Percentiles rank a stretch among this genome's conserved stretches.
These are phyloP conservation scores for Chloroceryle amazona DNA, from an alignment of 2,797 vertebrate genomes.

Conservation along the genomic window DNA sequence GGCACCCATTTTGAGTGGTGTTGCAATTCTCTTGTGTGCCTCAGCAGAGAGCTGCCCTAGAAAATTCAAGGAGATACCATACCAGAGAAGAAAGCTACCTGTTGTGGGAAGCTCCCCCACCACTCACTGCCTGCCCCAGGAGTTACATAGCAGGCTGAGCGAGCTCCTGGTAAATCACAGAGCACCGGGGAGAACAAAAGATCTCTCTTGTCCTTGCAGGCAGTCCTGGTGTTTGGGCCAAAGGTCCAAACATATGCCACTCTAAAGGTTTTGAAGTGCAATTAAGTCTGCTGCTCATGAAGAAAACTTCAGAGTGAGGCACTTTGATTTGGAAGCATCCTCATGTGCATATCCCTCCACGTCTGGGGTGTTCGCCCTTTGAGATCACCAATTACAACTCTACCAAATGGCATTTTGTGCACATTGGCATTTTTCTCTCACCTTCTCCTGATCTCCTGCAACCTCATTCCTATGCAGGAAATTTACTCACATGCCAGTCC, in stretches of 20 bases:
- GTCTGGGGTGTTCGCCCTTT: neutral
- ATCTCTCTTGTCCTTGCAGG: neutral
- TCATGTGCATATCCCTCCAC: neutral
- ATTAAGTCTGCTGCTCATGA: neutral
- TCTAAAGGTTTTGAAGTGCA: neutral
- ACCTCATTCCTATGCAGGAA: neutral
- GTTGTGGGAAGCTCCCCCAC: neutral
- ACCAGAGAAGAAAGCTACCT: neutral
- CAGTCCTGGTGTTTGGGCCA: neutral
- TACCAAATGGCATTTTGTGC: neutral
- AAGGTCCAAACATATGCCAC: neutral
- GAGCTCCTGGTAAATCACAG: neutral
- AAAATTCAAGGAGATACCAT: neutral
- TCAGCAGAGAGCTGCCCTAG: neutral
- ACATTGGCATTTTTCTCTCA: neutral
- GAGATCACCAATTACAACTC: neutral
- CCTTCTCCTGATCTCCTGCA: neutral
- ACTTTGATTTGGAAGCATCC: neutral
- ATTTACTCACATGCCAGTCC: neutral
- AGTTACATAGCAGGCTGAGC: neutral
- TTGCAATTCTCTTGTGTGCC: neutral
- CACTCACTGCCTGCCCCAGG: neutral
- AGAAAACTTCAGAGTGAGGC: neutral
- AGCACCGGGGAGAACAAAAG: neutral
- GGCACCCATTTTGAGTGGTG: neutral